Conservation (phyloP, 2,888 invertebrate genomes). For the Agrenia bidenticulata region DNA sequence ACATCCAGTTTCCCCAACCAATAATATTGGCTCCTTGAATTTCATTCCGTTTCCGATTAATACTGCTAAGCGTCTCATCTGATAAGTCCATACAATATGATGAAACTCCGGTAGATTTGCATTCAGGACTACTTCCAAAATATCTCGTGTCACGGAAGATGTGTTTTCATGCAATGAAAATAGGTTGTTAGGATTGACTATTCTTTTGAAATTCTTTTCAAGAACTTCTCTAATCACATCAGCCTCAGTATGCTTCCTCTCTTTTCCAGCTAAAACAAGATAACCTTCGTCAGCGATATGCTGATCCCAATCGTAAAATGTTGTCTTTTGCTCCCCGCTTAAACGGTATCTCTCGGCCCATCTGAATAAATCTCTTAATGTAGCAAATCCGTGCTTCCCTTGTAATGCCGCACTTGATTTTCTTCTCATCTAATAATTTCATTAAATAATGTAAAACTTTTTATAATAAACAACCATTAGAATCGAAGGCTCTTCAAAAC, state of each 20-base stretch:
- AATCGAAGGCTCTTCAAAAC: not conserved
- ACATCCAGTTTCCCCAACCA: constrained; percentile 97
- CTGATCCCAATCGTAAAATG: constrained; percentile 92
- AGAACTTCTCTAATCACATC: constrained; percentile 76
- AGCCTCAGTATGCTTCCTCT: constrained; percentile 79
- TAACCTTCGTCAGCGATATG: constrained; percentile 96
- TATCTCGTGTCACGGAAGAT: constrained; percentile 73
- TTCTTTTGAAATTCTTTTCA: constrained; percentile 74
- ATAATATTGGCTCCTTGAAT: constrained; percentile 88
- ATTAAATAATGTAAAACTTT: not conserved
- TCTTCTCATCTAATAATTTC: constrained; percentile 67
- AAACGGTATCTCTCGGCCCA: constrained; percentile 93
- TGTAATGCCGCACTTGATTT: constrained; percentile 85
- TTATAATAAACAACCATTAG: not conserved
- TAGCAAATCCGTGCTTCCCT: constrained; percentile 88
- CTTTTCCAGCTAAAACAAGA: constrained; percentile 87
- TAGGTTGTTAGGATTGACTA: constrained; percentile 46
- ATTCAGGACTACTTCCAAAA: constrained; percentile 67
- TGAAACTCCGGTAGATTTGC: constrained; percentile 62
- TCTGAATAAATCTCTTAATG: constrained; percentile 89
- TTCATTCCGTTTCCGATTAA: constrained; percentile 75
- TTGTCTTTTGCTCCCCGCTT: constrained; percentile 63
- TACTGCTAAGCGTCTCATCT: constrained; percentile 73
- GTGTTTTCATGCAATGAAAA: constrained; percentile 59
- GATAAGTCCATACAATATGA: constrained; percentile 92